Percentiles rank a stretch among this genome's conserved stretches.
These are phyloP conservation scores for Clarias laeviceps DNA, from an alignment of 2,797 vertebrate genomes.

Conservation along the genomic window DNA sequence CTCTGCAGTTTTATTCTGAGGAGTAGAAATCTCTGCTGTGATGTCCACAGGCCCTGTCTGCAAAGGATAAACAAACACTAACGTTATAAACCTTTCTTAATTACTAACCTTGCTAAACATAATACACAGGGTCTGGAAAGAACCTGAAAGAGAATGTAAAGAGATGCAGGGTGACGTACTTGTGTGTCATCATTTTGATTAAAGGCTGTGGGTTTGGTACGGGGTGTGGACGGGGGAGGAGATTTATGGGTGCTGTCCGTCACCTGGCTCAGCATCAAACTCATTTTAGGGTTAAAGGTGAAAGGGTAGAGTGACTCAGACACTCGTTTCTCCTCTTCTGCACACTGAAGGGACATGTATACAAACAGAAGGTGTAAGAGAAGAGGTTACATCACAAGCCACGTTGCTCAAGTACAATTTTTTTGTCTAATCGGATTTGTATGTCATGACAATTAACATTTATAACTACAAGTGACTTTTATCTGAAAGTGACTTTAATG, in stretches of 20 bases:
- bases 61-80: neutral
- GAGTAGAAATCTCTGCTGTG: slow-evolving; percentile 48
- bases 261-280: slow-evolving; percentile 87
- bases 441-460: too few relatives aligned
- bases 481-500: too few relatives aligned
- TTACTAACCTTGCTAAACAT: neutral
- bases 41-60: slow-evolving; percentile 32
- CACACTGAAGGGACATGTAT: slow-evolving; percentile 76
- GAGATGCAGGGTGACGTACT: slow-evolving; percentile 62
- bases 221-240: slow-evolving; percentile 56
- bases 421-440: too few relatives aligned
- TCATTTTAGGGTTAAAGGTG: slow-evolving; percentile 98
- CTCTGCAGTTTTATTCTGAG: slow-evolving; percentile 25
- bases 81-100: neutral
- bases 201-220: slow-evolving; percentile 54
- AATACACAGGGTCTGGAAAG: neutral
- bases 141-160: neutral
- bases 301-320: slow-evolving; percentile 92
- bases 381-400: neutral
- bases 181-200: slow-evolving; percentile 53
- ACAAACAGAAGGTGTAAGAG: neutral
- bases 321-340: slow-evolving; percentile 83
- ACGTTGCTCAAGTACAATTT: too few relatives aligned
- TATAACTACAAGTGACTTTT: too few relatives aligned
- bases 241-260: slow-evolving; percentile 75